phyloP scores from a whole-genome alignment of 2,888 invertebrate genomes.

The Epicampocera succincta region DNA sequence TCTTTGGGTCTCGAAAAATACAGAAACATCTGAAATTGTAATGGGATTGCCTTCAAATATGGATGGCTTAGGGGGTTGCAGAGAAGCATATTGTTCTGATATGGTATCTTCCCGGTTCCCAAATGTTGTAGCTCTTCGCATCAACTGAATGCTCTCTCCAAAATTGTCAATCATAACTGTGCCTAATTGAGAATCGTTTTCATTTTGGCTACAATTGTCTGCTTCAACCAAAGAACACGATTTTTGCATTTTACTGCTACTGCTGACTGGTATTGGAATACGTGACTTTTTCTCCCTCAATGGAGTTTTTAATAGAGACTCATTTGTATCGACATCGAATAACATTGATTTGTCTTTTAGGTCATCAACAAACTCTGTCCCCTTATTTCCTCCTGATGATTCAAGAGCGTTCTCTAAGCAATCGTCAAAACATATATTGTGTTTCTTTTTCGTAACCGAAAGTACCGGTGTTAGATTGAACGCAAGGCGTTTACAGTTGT shows the following conservation, averaged over 20 bases:
- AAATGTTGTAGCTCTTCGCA: conserved; percentile 26
- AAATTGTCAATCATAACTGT: conserved; percentile 15
- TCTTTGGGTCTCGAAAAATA: conserved; percentile 59
- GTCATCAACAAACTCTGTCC: not conserved
- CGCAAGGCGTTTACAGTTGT: conserved; percentile 58
- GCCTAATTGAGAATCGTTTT: not conserved
- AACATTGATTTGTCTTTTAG: not conserved
- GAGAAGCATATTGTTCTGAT: not conserved
- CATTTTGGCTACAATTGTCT: not conserved
- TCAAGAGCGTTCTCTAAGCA: conserved; percentile 52
- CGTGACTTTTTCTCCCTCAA: conserved; percentile 32
- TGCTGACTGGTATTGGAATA: conserved; percentile 54
- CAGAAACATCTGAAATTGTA: conserved; percentile 75
- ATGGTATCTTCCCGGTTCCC: not conserved
- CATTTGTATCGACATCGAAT: conserved; percentile 14
- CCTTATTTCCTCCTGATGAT: not conserved
- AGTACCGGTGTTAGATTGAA: conserved; percentile 74
- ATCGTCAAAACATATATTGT: conserved; percentile 64
- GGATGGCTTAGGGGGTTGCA: not conserved
- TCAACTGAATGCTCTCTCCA: conserved; percentile 49
- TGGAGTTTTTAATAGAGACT: conserved; percentile 18
- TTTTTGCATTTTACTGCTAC: conserved; percentile 59
- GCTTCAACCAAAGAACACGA: not conserved
- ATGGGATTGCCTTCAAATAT: conserved; percentile 73
- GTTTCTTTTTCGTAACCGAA: conserved; percentile 74